Percentiles rank a stretch among this genome's conserved stretches.
phyloP scores from a whole-genome alignment of 2,797 vertebrate species.

The Diglossa cyanea region DNA sequence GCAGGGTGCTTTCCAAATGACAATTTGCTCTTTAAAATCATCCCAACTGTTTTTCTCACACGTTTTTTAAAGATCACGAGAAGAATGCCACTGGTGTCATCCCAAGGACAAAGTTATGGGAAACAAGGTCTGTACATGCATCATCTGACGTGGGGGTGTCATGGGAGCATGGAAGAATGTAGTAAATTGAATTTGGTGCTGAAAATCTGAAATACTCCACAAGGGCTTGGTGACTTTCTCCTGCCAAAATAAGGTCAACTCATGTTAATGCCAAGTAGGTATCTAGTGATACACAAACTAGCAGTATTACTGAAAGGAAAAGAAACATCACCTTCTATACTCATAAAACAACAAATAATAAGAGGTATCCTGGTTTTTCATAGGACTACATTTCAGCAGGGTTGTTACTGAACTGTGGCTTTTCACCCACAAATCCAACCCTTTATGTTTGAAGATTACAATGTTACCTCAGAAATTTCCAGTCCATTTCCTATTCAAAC shows the following conservation, averaged over 20 bases:
- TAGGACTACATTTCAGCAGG: not conserved
- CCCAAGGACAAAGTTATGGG: not conserved
- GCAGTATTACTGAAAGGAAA: not conserved
- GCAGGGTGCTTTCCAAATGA: slow-evolving; percentile 27
- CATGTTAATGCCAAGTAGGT: not conserved
- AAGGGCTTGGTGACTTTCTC: not conserved
- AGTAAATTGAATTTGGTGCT: not conserved
- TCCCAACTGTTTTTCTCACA: not conserved
- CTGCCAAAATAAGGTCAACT: not conserved
- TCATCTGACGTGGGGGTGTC: not conserved
- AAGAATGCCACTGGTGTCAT: slow-evolving; percentile 19
- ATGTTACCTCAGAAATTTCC: not conserved
- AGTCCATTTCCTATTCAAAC: slow-evolving; percentile 34
- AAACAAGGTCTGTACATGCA: not conserved
- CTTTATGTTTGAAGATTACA: not conserved
- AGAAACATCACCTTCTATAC: not conserved
- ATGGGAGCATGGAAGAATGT: not conserved
- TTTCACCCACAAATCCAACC: not conserved
- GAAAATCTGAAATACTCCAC: not conserved
- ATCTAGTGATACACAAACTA: not conserved
- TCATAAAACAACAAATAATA: not conserved
- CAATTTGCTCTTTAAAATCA: not conserved
- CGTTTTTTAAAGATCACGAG: not conserved
- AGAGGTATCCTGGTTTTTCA: not conserved
- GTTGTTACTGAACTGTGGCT: not conserved